Base-by-base conservation (phyloP, 2,888 invertebrate species). In the Leptinotarsa juncta region DNA sequence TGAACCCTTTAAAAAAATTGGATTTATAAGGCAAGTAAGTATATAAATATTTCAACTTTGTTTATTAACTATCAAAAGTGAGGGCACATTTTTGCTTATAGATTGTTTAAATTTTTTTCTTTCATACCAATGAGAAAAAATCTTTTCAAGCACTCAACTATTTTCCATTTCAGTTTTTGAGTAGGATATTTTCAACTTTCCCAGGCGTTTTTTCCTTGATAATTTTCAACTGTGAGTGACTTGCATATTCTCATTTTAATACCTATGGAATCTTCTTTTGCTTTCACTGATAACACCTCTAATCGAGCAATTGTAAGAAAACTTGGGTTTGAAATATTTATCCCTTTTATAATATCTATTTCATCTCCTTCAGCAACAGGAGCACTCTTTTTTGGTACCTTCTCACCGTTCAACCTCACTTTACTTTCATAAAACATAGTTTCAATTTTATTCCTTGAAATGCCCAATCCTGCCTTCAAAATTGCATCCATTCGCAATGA, bases 361-460 rank as follows among this genome's bases (percentile, higher is more conserved):
- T 95, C 95, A 89, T 95, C 95, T 15, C 93, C 94, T 75, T 82
- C 83, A 60, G 80, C 89, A 87, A 95, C 93, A 82, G 89, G 87
- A 18, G 87, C 85, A 87, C 95, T 94, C 88, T 96, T 96, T 86
- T 96, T 96, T 53, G 89, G 77, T 0, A 95, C 87, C 85, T 94
- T 95, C 79, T 91, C 89, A 7, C 95, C 96, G 89, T 96, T 96
- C 0, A 95, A 86, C 83, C 95, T 91, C 77, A 96, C 91, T 89
- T 92, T 94, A 84, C 94, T 94, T 79, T 94, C 94, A 88, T 95
- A 96, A 86, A 96, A 95, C 67, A 92, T 87, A 70, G 91, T 90
- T 85, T 96, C 96, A 60, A 95, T 90, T 91, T 95, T 96, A 85
- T 93, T 94, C 85, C 95, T 91, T 50, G 95, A 91, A 72, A 95